Base-by-base conservation (phyloP, 2,113 vertebrate genomes). In the Thinocorus orbignyianus region DNA sequence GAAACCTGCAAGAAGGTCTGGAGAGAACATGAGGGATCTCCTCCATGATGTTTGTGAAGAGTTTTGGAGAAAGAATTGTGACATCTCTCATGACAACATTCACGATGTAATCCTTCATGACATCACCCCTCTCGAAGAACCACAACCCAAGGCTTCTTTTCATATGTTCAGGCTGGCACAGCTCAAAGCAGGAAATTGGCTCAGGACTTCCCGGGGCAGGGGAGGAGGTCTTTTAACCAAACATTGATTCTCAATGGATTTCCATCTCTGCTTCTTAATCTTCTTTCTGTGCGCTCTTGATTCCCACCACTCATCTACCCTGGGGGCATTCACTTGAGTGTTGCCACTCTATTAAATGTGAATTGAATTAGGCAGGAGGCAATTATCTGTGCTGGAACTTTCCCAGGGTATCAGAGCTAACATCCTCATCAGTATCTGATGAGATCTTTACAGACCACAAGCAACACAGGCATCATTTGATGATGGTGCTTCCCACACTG, bases 311-410 rank as follows among this genome's bases (percentile, higher is more conserved):
- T 87, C 20, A 49, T 80, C 35, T 81, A n/a, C 70, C 93, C 81
- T 4, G 2, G 17, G 58, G 87, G 70, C 44, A 79, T 55, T 81
- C 52, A 44, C 49, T 87, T 71, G 55, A 95, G 17, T 46, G 51
- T 48, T 97, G 65, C 81, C 86, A 76, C 39, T 81, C 48, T 85
- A 49, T 65, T 87, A 95, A 83, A 82, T 30, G 8, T 61, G 84
- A 92, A 92, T 52, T 91, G 80, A 92, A 81, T 93, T 76, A 94
- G 81, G 57, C 86, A 92, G 91, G 49, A 95, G 91, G 49, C 87
- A 95, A 91, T 94, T 95, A 85, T 46, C 87, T 80, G 33, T 55
- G 66, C 65, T 96, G 93, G 94, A 95, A 89, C 31, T 94, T 96
- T 96, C 93, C 84, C 96, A 96, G 91, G 78, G 37, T 87, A 91